phyloP scores from a whole-genome alignment of 2,888 invertebrate species.

The Nemotelus nigrinus region DNA sequence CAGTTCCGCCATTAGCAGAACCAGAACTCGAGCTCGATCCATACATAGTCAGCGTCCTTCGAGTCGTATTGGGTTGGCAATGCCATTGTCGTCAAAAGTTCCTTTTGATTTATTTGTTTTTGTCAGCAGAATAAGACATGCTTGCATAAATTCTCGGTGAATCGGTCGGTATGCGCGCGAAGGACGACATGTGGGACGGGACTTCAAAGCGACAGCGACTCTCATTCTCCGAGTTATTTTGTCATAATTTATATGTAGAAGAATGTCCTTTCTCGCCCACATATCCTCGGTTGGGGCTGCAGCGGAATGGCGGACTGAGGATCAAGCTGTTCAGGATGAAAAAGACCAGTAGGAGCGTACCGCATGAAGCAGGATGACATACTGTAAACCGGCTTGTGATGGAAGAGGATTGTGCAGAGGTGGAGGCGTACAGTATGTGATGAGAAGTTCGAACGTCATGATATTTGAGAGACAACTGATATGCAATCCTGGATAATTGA shows the following conservation, averaged over 20 bases:
- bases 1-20: no score
- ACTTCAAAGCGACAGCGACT: constrained; percentile 22
- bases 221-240: constrained; percentile 31
- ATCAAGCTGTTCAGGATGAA: constrained; percentile 26
- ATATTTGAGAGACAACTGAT: no score
- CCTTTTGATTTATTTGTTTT: constrained; percentile 52
- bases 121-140: constrained; percentile 52
- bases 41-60: background rate
- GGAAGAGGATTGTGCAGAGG: constrained; percentile 4
- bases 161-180: constrained; percentile 16
- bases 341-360: constrained; percentile 23
- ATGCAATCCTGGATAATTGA: no score
- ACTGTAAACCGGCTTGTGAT: constrained; percentile 14
- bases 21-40: no score
- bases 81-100: constrained; percentile 51
- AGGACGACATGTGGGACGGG: constrained; percentile 15
- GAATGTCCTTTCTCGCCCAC: constrained; percentile 34
- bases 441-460: background rate
- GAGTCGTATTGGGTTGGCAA: constrained; percentile 26
- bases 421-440: constrained; percentile 3
- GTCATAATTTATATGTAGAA: constrained; percentile 40
- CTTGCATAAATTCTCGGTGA: constrained; percentile 41
- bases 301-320: background rate
- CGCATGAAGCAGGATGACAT: constrained; percentile 31
- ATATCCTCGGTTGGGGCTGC: background rate